Conservation (phyloP, 2,888 invertebrate species). For the Agrotis clavis region DNA sequence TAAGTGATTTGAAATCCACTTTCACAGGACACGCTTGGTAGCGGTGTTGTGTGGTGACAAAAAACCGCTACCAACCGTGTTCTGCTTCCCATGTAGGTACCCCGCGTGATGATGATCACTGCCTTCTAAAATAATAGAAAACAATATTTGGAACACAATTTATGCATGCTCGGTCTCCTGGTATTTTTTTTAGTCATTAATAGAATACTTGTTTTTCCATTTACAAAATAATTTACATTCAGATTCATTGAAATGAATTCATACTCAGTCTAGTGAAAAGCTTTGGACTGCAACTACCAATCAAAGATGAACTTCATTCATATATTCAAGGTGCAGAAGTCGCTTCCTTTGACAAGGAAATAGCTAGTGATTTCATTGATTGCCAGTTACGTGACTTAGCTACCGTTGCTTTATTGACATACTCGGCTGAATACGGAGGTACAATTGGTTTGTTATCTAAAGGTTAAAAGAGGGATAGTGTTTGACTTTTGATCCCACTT, state of each 20-base stretch:
- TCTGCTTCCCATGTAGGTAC: no score
- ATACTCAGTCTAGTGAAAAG: neutral
- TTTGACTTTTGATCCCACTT: neutral
- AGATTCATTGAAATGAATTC: constrained; percentile 4
- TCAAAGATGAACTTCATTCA: constrained; percentile 18
- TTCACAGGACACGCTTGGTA: no score
- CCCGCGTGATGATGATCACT: no score
- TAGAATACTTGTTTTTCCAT: no score
- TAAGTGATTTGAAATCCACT: no score
- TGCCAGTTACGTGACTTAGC: constrained; percentile 53
- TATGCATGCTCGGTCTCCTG: no score
- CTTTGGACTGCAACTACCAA: constrained; percentile 3
- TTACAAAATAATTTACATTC: no score
- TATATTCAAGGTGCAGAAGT: constrained; percentile 18
- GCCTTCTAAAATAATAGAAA: no score
- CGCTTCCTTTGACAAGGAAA: constrained; percentile 58
- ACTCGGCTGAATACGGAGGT: constrained; percentile 21
- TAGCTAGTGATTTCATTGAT: constrained; percentile 61
- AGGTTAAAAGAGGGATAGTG: neutral
- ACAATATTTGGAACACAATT: no score
- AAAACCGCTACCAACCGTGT: no score
- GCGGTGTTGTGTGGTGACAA: no score
- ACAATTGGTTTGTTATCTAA: constrained; percentile 3
- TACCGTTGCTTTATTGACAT: constrained; percentile 19
- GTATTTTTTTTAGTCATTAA: no score